Base-by-base conservation (phyloP, 1,140 invertebrate genomes). In the Grapholita molesta region DNA sequence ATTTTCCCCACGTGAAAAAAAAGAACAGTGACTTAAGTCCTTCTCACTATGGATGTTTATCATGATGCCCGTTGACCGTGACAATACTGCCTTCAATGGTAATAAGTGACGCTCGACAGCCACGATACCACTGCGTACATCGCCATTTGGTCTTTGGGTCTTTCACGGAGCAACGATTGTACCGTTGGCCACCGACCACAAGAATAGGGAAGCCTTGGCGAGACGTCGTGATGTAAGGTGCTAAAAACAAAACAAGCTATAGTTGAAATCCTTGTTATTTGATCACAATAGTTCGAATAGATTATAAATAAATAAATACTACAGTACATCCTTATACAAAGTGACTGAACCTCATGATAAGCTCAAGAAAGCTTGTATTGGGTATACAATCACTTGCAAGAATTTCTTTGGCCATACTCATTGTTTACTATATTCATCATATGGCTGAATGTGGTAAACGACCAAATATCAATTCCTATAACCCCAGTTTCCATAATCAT, bases 141-240 rank as follows among this genome's bases (percentile, higher is more conserved):
- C 64, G 21, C 64, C 33, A 65, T 9, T 12, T 61, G 15, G 68
- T 64, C 9, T 67, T 70, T 18, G 71, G 64, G 24, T 72, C 77
- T 61, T 79, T 81, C 24, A 76, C 72, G 61, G 76, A 79, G 68
- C 82, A 80, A 15, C 77, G 73, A 21, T 84, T 79, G 64, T 72
- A 87, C 1, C 80, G 57, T 18, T 70, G 72, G 3, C 52, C 67
- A 3, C 78, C 79, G 11, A 78, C 74, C 48, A 77, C 69, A 28
- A 79, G 24, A 57, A 82, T 70, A 3, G 72, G 72, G 9, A 69
- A 76, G 5, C 78, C 78, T 38, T 42, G 64, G 18, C 67, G 68
- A 6, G 75, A 77, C n/a, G 15, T 53, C 7, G 64, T 68, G 18
- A 66, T 8, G n/a, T 21, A 35, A 15, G 24, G 24, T 23, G 15